A percentile compares a stretch with the other conserved stretches of the same genome.
Conservation (phyloP, 2,888 invertebrate genomes). For the Darwinula stevensoni region DNA sequence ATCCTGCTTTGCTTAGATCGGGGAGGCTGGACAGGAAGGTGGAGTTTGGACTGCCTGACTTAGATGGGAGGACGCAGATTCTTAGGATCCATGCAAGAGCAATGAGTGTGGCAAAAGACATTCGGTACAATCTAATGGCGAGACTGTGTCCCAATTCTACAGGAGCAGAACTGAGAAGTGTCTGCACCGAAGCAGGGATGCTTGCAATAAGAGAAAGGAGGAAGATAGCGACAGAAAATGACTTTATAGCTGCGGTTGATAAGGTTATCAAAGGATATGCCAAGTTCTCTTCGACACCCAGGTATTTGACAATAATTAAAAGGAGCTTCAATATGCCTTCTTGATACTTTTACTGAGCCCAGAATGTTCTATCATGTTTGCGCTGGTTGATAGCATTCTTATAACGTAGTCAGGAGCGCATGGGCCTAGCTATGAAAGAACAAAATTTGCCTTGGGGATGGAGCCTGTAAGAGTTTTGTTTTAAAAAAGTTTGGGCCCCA, state of each 20-base stretch:
- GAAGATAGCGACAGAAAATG: slow-evolving; percentile 97
- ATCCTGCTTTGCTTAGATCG: slow-evolving; percentile 93
- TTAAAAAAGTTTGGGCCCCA: too few relatives aligned
- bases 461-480: too few relatives aligned
- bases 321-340: too few relatives aligned
- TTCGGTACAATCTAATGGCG: slow-evolving; percentile 83
- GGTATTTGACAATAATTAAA: slow-evolving; percentile 96
- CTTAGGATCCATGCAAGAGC: slow-evolving; percentile 95
- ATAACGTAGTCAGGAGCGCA: too few relatives aligned
- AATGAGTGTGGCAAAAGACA: slow-evolving; percentile 96
- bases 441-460: too few relatives aligned
- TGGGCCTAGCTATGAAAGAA: too few relatives aligned
- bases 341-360: too few relatives aligned
- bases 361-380: too few relatives aligned
- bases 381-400: too few relatives aligned
- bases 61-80: slow-evolving; percentile 88
- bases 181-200: slow-evolving; percentile 98
- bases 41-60: slow-evolving; percentile 88
- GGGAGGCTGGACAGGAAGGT: slow-evolving; percentile 92
- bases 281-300: slow-evolving; percentile 75
- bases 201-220: slow-evolving; percentile 93
- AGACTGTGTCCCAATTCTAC: slow-evolving; percentile 94
- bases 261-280: slow-evolving; percentile 92
- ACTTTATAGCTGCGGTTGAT: slow-evolving; percentile 95
- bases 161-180: slow-evolving; percentile 45